Base-by-base conservation (phyloP, 1,140 invertebrate species). In the Aphidius gifuensis region DNA sequence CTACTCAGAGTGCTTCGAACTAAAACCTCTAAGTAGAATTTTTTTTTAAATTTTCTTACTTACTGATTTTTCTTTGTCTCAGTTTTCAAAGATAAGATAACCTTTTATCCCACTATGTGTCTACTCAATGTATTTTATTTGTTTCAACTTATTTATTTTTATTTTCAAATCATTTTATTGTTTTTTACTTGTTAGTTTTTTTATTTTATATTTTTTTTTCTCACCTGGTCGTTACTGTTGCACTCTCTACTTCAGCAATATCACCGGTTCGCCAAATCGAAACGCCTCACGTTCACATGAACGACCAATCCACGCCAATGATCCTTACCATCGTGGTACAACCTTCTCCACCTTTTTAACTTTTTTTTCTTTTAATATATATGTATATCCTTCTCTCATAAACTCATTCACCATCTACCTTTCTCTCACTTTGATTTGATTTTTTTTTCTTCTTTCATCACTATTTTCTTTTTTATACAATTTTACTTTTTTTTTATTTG, bases 241-340 rank as follows among this genome's bases (percentile, higher is more conserved):
- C 75, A 68, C 62, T 72, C 53, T 67, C 69, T 54, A 42, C 38
- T 55, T 60, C 60, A 64, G 69, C 63, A 62, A 62, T 57, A 48
- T 46, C 43, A 54, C 59, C 53, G 38, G 6, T 68, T 67, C 71
- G 71, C 68, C 73, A 72, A 77, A 74, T 72, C 74, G 71, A 70
- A 72, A 71, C 69, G 60, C 70, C 64, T 64, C 70, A 62, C 59
- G 58, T 61, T 69, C 64, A 64, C 70, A 66, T 69, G 49, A 68
- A 69, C 54, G 68, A 70, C 76, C 77, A 78, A 78, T 79, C 76
- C 74, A 68, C 54, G 68, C 60, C 73, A 73, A 76, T 77, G 71
- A 75, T 77, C 70, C 68, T 66, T 64, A 71, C 71, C 72, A 68
- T 72, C 70, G 62, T 71, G 74, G 49, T 67, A 75, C 76, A 74